These are phyloP conservation scores for Etheostoma spectabile DNA, from an alignment of 2,113 vertebrate species.

Conservation along the genomic window DNA sequence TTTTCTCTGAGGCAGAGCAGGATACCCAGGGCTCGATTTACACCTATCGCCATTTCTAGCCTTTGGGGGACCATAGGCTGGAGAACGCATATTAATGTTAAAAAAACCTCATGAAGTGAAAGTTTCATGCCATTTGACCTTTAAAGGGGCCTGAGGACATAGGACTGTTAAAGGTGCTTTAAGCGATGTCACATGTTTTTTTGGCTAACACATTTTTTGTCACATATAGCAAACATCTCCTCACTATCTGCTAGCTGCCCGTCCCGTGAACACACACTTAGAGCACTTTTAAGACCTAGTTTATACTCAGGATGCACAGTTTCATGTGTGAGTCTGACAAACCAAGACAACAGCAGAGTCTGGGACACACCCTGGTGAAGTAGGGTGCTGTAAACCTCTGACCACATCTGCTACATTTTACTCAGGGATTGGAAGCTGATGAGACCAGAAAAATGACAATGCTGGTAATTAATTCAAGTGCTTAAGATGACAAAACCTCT, in stretches of 20 bases:
- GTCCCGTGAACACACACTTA: no score
- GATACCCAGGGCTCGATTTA: no score
- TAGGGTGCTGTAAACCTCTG: not conserved
- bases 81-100: no score
- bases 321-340: not conserved
- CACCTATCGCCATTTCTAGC: no score
- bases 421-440: constrained; percentile 48
- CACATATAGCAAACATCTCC: no score
- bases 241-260: no score
- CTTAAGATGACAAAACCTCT: not conserved
- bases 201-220: no score
- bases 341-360: not conserved
- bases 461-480: not conserved
- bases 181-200: no score
- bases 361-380: not conserved
- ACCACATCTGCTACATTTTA: not conserved
- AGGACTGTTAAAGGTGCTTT: not conserved
- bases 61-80: no score
- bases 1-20: no score
- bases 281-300: not conserved
- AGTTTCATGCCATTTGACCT: no score
- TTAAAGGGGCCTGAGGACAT: not conserved
- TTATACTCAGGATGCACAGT: not conserved
- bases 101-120: no score
- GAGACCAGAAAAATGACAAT: not conserved